These are phyloP conservation scores for Drosophila leontia DNA, from an alignment of 1,140 invertebrate genomes.

Conservation along the genomic window DNA sequence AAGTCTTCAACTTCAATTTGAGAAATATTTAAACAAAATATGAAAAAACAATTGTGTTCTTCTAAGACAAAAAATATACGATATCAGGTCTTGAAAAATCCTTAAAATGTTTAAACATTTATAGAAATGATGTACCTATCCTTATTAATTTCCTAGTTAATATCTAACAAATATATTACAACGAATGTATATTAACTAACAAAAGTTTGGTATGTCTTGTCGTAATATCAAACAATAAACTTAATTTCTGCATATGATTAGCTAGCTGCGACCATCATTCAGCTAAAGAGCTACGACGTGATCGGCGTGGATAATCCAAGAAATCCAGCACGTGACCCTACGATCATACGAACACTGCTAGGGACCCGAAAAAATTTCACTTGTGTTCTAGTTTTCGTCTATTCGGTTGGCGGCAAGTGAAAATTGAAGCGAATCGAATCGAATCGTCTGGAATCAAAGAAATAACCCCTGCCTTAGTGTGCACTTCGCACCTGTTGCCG, in stretches of 20 bases:
- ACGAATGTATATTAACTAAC: background rate
- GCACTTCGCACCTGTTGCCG: conserved; percentile 69
- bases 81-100: no score
- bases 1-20: no score
- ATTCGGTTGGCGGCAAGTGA: conserved; percentile 63
- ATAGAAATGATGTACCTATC: no score
- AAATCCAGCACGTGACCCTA: conserved; percentile 72
- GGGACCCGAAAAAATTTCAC: conserved; percentile 74
- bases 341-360: conserved; percentile 22
- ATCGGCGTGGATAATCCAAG: conserved; percentile 50
- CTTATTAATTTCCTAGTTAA: background rate
- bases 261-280: conserved; percentile 45
- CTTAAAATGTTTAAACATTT: no score
- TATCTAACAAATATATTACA: no score
- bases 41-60: no score
- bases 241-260: conserved; percentile 37
- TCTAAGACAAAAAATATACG: no score
- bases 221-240: conserved; percentile 2
- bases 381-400: conserved; percentile 83
- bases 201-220: background rate
- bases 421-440: conserved; percentile 60
- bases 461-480: conserved; percentile 27
- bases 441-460: conserved; percentile 13
- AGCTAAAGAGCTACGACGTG: conserved; percentile 72
- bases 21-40: no score